A percentile compares a stretch with the other conserved stretches of the same genome.
These are phyloP conservation scores for Melierax canorus DNA, from an alignment of 2,113 vertebrate species.

Conservation along the genomic window DNA sequence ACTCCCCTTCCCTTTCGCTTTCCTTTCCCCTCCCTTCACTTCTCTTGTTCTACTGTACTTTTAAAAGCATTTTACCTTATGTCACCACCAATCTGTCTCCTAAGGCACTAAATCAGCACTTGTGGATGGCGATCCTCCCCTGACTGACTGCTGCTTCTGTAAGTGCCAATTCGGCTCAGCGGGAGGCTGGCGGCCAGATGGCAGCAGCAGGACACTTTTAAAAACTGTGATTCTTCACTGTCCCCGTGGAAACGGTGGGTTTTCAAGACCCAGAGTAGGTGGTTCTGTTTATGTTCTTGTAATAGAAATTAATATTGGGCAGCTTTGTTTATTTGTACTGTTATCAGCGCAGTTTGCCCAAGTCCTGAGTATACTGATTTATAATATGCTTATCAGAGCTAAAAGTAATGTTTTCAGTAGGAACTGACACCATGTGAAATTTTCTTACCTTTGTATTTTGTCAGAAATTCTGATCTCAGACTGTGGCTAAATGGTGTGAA, in stretches of 20 bases:
- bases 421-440: background rate
- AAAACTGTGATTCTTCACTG: background rate
- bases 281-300: background rate
- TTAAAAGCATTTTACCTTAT: background rate
- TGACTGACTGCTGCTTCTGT: background rate
- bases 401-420: background rate
- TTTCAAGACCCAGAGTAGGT: background rate
- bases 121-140: background rate
- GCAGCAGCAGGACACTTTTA: slow-evolving; percentile 16
- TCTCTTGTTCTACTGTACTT: background rate
- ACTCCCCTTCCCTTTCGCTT: background rate
- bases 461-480: background rate
- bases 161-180: background rate
- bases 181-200: background rate
- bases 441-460: background rate
- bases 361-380: background rate
- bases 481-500: background rate
- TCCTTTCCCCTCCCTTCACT: background rate
- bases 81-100: background rate
- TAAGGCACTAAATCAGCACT: background rate
- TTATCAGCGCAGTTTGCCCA: background rate
- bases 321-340: background rate
- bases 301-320: background rate
- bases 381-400: background rate
- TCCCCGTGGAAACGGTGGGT: background rate